These are phyloP conservation scores for Harpegnathos saltator DNA, from an alignment of 1,140 invertebrate species.

Conservation along the genomic window DNA sequence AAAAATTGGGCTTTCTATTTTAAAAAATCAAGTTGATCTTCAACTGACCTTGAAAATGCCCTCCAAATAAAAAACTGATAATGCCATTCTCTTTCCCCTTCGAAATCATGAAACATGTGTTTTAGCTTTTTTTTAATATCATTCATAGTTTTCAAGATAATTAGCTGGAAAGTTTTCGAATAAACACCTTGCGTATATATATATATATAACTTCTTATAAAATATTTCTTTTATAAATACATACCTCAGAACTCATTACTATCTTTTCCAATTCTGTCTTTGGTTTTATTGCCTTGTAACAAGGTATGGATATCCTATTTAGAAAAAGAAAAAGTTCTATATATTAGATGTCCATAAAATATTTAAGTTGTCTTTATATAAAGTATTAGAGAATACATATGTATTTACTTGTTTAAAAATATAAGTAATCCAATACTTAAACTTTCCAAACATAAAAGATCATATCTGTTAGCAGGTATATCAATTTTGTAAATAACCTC, in stretches of 20 bases:
- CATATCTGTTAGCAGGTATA: constrained; percentile 99
- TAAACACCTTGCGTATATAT: no score
- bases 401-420: constrained; percentile 93
- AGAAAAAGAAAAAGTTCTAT: neutral
- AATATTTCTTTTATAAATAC: constrained; percentile 40
- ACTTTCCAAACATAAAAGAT: constrained; percentile 98
- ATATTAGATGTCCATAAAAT: constrained; percentile 2
- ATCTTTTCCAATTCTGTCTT: constrained; percentile 87
- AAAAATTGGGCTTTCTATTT: no score
- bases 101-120: no score
- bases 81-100: no score
- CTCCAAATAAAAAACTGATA: no score
- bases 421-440: constrained; percentile 93
- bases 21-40: no score
- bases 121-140: no score
- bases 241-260: constrained; percentile 89
- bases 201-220: neutral
- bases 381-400: neutral
- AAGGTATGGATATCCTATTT: constrained; percentile 88
- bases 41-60: no score
- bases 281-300: constrained; percentile 88
- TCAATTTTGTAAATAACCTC: constrained; percentile 98
- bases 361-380: neutral
- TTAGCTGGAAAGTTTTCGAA: no score
- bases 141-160: no score